A percentile compares a stretch with the other conserved stretches of the same genome.
phyloP scores from a whole-genome alignment of 2,113 vertebrate species.

The Oxyruncus cristatus region DNA sequence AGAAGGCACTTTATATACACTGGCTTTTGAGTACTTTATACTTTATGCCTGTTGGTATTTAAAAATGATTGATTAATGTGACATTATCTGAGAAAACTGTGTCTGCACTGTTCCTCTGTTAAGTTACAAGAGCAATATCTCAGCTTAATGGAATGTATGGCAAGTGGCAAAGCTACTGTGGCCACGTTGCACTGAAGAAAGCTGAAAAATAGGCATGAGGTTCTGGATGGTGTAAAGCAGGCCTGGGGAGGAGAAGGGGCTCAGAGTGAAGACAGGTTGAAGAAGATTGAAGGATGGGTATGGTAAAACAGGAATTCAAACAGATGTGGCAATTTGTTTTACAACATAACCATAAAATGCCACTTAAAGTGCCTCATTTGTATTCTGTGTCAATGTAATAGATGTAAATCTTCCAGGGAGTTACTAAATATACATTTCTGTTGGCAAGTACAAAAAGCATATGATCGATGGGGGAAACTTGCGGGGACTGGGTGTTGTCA shows the following conservation, averaged over 20 bases:
- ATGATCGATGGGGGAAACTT: background rate
- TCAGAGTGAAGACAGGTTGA: background rate
- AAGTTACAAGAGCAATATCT: slow-evolving; percentile 81
- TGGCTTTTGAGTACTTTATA: slow-evolving; percentile 70
- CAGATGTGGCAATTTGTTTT: slow-evolving; percentile 23
- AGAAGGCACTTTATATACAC: slow-evolving; percentile 71
- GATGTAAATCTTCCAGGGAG: slow-evolving; percentile 44
- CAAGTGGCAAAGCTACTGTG: slow-evolving; percentile 75
- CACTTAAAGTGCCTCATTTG: slow-evolving; percentile 31
- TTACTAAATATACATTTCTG: slow-evolving; percentile 36
- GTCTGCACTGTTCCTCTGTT: slow-evolving; percentile 73
- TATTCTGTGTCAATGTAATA: slow-evolving; percentile 44
- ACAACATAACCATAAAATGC: slow-evolving; percentile 22
- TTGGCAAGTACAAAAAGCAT: slow-evolving; percentile 13
- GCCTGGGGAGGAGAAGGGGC: background rate
- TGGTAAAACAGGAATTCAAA: background rate
- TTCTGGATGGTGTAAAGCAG: background rate
- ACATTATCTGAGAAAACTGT: slow-evolving; percentile 78
- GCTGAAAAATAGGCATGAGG: slow-evolving; percentile 49
- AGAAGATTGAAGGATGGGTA: background rate
- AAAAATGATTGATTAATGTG: slow-evolving; percentile 87
- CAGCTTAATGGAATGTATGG: slow-evolving; percentile 74
- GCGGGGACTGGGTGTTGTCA: background rate
- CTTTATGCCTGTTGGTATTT: slow-evolving; percentile 78
- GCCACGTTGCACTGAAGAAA: slow-evolving; percentile 71